Evolutionary conservation across 2,113 vertebrate genomes (phyloP).

Genomic region (Aldabrachelys gigantea): DNA sequence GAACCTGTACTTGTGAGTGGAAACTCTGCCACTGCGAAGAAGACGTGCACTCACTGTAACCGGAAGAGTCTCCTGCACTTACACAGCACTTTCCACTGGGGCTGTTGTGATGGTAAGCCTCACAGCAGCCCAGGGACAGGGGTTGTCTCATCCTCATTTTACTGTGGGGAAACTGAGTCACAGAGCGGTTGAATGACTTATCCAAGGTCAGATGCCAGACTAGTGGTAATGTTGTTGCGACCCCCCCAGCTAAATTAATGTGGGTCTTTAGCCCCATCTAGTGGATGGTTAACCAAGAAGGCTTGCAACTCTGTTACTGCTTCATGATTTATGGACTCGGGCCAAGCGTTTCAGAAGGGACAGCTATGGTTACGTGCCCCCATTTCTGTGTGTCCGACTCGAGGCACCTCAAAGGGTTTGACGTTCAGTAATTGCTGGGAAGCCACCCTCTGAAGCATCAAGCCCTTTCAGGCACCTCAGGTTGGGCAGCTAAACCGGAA

Average conservation of each 20-base stretch:
- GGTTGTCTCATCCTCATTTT: not conserved
- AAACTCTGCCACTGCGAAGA: not conserved
- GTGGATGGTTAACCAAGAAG: not conserved
- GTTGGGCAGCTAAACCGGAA: not conserved
- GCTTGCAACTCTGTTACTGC: not conserved
- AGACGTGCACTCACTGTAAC: not conserved
- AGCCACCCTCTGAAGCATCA: not conserved
- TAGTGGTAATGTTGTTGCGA: not conserved
- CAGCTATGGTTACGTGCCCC: fast-evolving
- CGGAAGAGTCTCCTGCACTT: not conserved
- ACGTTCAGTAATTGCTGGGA: not conserved
- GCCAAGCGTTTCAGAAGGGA: not conserved
- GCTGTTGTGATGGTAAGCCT: not conserved
- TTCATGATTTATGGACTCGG: not conserved
- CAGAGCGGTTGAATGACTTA: not conserved
- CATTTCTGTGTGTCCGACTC: fast-evolving
- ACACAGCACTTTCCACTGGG: not conserved
- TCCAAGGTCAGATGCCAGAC: not conserved
- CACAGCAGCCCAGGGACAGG: not conserved
- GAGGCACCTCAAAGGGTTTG: fast-evolving
- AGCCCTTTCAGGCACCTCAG: no score
- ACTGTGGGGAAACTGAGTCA: not conserved
- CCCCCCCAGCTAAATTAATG: no score
- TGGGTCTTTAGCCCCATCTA: not conserved
- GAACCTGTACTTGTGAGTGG: not conserved